These are phyloP conservation scores for Sisor rabdophorus DNA, from an alignment of 2,113 vertebrate species.

Conservation along the genomic window DNA sequence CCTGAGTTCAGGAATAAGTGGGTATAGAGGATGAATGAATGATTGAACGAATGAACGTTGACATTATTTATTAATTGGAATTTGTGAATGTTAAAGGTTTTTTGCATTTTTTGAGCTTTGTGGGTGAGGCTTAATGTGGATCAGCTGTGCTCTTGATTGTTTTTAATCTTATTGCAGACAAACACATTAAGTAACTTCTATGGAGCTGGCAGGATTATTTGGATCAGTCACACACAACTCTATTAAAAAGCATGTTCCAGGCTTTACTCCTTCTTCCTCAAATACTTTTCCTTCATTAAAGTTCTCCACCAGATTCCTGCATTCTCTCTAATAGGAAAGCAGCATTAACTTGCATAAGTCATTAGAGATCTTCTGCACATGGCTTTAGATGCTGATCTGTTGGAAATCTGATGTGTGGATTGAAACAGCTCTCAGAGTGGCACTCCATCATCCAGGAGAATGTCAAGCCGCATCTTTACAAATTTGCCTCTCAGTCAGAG, in stretches of 20 bases:
- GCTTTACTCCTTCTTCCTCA: not conserved
- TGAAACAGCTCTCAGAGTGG: constrained; percentile 14
- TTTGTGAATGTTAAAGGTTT: too few relatives aligned
- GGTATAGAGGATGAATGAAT: not conserved
- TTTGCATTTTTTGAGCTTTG: not conserved
- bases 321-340: not conserved
- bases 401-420: not conserved
- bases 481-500: constrained; percentile 21
- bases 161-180: not conserved
- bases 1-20: too few relatives aligned
- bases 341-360: not conserved
- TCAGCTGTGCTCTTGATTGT: not conserved
- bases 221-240: not conserved
- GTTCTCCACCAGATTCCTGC: not conserved
- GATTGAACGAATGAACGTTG: too few relatives aligned
- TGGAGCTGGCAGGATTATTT: not conserved
- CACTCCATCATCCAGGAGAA: constrained; percentile 16
- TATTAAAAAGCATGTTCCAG: not conserved
- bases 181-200: not conserved
- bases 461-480: constrained; percentile 6
- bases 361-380: constrained; percentile 1
- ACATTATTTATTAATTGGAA: too few relatives aligned
- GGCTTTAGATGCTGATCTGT: constrained; percentile 16
- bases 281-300: not conserved
- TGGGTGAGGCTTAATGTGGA: not conserved